Evolutionary conservation across 2,888 invertebrate genomes (phyloP).

Genomic region (Coenonympha arcania): DNA sequence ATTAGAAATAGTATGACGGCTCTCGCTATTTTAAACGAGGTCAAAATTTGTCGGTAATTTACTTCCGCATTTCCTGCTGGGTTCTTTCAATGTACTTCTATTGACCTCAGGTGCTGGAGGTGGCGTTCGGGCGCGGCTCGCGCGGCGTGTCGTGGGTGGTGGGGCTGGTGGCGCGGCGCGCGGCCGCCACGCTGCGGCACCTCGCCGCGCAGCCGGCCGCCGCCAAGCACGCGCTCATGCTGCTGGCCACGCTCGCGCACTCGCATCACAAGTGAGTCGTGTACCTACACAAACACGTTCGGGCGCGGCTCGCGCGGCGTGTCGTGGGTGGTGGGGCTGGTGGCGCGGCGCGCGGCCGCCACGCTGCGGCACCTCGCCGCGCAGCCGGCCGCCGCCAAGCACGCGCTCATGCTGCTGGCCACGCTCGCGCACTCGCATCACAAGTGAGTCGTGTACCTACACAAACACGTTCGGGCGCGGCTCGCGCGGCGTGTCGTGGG

Average conservation of each 20-base stretch:
- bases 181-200: constrained; percentile 46
- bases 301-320: constrained; percentile 50
- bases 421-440: constrained; percentile 44
- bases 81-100: too few species aligned
- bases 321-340: constrained; percentile 49
- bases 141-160: constrained; percentile 55
- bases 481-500: too few species aligned
- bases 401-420: constrained; percentile 48
- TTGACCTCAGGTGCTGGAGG: constrained; percentile 49
- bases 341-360: constrained; percentile 47
- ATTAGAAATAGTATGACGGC: too few species aligned
- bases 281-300: too few species aligned
- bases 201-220: constrained; percentile 45
- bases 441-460: too few species aligned
- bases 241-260: constrained; percentile 48
- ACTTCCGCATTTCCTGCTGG: too few species aligned
- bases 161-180: constrained; percentile 48
- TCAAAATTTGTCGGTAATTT: too few species aligned
- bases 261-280: constrained; percentile 41
- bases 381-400: constrained; percentile 45
- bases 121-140: constrained; percentile 52
- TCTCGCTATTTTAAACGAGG: too few species aligned
- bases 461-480: too few species aligned
- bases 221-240: constrained; percentile 44
- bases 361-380: constrained; percentile 47